A percentile compares a stretch with the other conserved stretches of the same genome.
Conservation (phyloP, 2,888 invertebrate genomes). For the Chalcosyrphus nemorum region DNA sequence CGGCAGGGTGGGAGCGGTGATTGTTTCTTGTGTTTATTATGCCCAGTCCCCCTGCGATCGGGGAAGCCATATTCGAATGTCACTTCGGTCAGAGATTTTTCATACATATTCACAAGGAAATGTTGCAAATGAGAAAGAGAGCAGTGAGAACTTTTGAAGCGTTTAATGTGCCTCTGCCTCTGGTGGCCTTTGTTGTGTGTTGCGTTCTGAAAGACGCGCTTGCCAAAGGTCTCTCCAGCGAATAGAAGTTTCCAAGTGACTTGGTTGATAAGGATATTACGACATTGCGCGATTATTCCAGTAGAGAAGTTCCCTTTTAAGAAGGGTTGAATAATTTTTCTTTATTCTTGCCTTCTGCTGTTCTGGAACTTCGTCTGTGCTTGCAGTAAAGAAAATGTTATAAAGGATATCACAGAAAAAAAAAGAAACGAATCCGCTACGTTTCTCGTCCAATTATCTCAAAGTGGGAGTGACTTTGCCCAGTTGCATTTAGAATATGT, state of each 20-base stretch:
- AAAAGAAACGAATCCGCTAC: slow-evolving; percentile 29
- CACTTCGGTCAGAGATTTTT: slow-evolving; percentile 41
- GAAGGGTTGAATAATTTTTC: slow-evolving; percentile 71
- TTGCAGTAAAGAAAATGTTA: slow-evolving; percentile 42
- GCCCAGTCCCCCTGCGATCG: slow-evolving; percentile 27
- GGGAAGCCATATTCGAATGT: slow-evolving; percentile 57
- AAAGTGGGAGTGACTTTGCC: slow-evolving; percentile 28
- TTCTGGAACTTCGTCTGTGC: slow-evolving; percentile 55
- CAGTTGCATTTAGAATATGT: slow-evolving; percentile 24
- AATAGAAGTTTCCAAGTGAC: slow-evolving; percentile 73
- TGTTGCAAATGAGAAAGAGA: slow-evolving; percentile 45
- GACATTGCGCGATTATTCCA: slow-evolving; percentile 72
- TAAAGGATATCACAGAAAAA: slow-evolving; percentile 20
- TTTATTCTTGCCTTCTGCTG: slow-evolving; percentile 55
- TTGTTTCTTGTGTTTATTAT: slow-evolving; percentile 52
- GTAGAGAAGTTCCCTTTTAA: slow-evolving; percentile 65
- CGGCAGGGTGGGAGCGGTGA: slow-evolving; percentile 41
- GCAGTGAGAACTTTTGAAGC: slow-evolving; percentile 51
- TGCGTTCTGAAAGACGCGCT: slow-evolving; percentile 58
- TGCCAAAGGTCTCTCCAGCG: slow-evolving; percentile 65
- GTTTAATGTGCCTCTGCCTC: slow-evolving; percentile 50
- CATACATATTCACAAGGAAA: slow-evolving; percentile 6
- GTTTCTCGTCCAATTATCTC: slow-evolving; percentile 66
- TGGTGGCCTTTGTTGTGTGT: slow-evolving; percentile 55
- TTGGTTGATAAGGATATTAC: slow-evolving; percentile 73